Evolutionary conservation across 2,888 invertebrate genomes (phyloP), one percentile per base, ranked within the genome.

Genomic region (Syrphus vitripennis): DNA sequence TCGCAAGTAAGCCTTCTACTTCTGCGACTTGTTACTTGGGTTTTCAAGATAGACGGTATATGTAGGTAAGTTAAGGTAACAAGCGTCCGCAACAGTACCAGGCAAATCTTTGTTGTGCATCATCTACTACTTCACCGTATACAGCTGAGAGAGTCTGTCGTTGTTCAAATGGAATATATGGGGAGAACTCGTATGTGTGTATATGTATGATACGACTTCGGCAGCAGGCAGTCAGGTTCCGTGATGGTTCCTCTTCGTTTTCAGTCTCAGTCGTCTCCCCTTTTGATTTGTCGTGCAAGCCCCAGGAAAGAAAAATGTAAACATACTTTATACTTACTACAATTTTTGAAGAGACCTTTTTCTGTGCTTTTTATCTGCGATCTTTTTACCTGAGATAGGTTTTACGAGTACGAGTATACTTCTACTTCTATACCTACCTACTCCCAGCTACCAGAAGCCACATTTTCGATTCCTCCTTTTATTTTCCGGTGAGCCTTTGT

Each of bases 81-180:
- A 77, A 77, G 65, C 69, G 55, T 69, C 50, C 34, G 67, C 59
- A 61, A 50, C 45, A 69, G 48, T 74, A 34, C 45, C 34, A 57
- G 45, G 42, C 57, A 59, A 67, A 77, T 82, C 57, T 82, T 65
- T 55, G 34, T 48, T 55, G 63, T 82, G 81, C 77, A 82, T 82
- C 77, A 53, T 71, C 67, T 29, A 29, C 45, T 34, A 34, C 34
- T 34, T 50, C n/a, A 50, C 34, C 19, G 48, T 19, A n/a, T n/a
- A n/a, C n/a, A n/a, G n/a, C n/a, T n/a, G n/a, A n/a, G n/a, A n/a
- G n/a, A 21, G 21, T 26, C 12, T 4, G 16, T 45, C 16, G 48
- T 24, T 26, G 9, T 24, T 50, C 24, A 14, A 24, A 24, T 7
- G 14, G 14, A 24, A 31, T 21, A 14, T 10, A 61, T 31, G 12